Base-by-base conservation (phyloP, 1,140 invertebrate genomes). In the Berghia stephanieae region DNA sequence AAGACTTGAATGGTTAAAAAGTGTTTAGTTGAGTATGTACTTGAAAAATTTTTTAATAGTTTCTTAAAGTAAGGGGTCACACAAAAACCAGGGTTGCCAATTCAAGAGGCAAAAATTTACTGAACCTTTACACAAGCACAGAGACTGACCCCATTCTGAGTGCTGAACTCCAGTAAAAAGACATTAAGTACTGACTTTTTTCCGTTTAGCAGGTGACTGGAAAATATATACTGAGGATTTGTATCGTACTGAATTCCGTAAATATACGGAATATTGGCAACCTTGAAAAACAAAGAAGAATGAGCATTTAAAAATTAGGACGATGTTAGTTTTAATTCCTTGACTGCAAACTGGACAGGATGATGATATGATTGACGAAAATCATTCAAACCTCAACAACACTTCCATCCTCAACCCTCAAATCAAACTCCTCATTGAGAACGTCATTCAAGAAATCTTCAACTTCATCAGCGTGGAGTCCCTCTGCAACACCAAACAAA, bases 361-460 rank as follows among this genome's bases (percentile, higher is more conserved):
- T n/a, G n/a, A n/a, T n/a, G n/a, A n/a, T n/a, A 27, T 8, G 40
- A 13, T 68, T 36, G 27, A 40, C 8, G 34, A 44, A 43, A 43
- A 40, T 4, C 10, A 13, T 24, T 10, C 36, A 24, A n/a, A 76
- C 74, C 74, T 76, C 74, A 67, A 10, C 40, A 38, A 49, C 36
- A 34, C 74, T 76, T 27, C 52, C 52, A 34, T 76, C 74, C 52
- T 76, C 74, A 38, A 76, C 18, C 27, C 24, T 57, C 6, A 76
- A 63, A 42, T 76, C 74, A 76, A 76, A 76, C 44, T 76, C 74
- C 21, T 40, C 40, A 52, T 76, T 76, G 10, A 67, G 42, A 31
- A 76, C 44, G 24, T 76, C 63, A 10, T 66, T 63, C 40, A 76
- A 36, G 55, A 76, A 76, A 34, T 76, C 74, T n/a, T 76, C 74